phyloP scores from a whole-genome alignment of 2,113 vertebrate genomes.

The Cyanistes caeruleus region DNA sequence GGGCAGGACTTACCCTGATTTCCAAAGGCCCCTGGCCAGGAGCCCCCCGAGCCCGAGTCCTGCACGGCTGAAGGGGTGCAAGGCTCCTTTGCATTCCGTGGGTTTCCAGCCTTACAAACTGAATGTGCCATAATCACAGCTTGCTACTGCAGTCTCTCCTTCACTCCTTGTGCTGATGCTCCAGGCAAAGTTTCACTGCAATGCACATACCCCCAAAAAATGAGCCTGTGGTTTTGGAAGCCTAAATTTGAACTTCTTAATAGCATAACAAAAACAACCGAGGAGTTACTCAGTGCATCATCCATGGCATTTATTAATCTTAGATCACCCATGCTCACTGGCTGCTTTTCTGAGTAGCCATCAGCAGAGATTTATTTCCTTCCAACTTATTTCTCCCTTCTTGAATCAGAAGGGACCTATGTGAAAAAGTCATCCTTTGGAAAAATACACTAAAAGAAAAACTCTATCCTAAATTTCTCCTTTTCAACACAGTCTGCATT shows the following conservation, averaged over 20 bases:
- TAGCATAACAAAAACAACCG: constrained; percentile 36
- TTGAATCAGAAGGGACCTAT: not conserved
- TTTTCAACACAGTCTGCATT: constrained; percentile 36
- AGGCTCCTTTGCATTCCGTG: not conserved
- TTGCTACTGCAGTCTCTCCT: not conserved
- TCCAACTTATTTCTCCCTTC: constrained; percentile 11
- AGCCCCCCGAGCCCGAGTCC: not conserved
- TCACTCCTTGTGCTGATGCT: not conserved
- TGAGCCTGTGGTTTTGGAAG: not conserved
- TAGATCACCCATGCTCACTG: constrained; percentile 7
- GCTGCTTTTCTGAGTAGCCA: not conserved
- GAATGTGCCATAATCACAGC: not conserved
- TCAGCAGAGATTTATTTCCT: constrained; percentile 10
- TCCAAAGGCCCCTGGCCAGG: not conserved
- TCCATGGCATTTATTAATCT: constrained; percentile 24
- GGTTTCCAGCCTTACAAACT: not conserved
- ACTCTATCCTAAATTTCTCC: constrained; percentile 15
- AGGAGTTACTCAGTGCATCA: constrained; percentile 2
- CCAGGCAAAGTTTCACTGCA: not conserved
- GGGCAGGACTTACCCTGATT: not conserved
- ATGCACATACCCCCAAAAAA: not conserved
- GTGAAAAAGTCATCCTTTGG: not conserved
- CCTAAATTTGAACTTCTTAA: constrained; percentile 10
- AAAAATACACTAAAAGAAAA: constrained; percentile 51
- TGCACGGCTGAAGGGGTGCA: not conserved